phyloP scores from a whole-genome alignment of 2,888 invertebrate species.

The Apamea anceps region DNA sequence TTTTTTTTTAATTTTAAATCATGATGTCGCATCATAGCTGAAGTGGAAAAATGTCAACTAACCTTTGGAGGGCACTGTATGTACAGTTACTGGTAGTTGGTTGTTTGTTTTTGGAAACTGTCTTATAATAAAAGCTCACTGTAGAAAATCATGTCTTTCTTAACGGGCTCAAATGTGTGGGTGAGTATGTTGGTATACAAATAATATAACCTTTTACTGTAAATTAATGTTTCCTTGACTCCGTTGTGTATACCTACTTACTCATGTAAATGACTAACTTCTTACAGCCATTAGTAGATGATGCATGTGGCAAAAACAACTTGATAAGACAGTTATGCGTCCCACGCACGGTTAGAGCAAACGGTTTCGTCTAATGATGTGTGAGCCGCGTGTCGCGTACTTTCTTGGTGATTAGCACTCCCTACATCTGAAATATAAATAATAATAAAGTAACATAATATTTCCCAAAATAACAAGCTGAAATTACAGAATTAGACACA shows the following conservation, averaged over 20 bases:
- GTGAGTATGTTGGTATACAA: background rate
- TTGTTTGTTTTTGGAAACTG: background rate
- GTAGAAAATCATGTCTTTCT: background rate
- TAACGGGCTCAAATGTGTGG: background rate
- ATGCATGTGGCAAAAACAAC: background rate
- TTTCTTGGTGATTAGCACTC: background rate
- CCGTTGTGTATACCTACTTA: background rate
- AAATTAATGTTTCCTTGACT: background rate
- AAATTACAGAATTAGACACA: background rate
- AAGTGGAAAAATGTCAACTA: no score
- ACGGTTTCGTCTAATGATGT: background rate
- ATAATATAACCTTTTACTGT: background rate
- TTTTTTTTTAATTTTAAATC: no score
- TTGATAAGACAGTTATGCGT: background rate
- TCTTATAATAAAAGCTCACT: background rate
- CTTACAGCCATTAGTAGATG: background rate
- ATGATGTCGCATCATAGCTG: no score
- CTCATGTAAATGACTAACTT: background rate
- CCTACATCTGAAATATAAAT: background rate
- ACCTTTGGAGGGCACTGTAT: no score
- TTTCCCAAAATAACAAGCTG: background rate
- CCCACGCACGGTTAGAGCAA: background rate
- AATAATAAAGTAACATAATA: no score
- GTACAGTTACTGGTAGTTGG: no score
- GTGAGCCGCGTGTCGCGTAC: background rate